Evolutionary conservation across 2,113 vertebrate genomes (phyloP).

Genomic region (Eupsittula cactorum): DNA sequence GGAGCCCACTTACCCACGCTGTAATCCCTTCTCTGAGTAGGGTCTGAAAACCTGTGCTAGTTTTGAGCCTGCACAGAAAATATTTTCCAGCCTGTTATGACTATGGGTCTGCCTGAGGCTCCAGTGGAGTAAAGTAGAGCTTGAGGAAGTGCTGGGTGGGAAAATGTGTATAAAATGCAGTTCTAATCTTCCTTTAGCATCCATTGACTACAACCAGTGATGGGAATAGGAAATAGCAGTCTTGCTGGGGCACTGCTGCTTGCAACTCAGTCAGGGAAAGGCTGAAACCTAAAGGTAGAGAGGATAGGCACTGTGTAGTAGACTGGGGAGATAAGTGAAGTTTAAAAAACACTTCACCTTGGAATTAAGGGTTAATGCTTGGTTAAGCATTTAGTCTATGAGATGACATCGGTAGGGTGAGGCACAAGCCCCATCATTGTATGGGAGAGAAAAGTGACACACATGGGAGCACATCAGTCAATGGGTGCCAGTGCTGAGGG

Average conservation of each 20-base stretch:
- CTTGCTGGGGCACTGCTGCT: neutral
- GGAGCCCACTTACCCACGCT: neutral
- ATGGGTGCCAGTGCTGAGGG: neutral
- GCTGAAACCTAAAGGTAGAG: neutral
- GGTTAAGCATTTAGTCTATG: neutral
- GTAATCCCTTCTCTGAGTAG: neutral
- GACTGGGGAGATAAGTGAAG: neutral
- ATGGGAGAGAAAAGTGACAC: neutral
- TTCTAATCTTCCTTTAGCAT: neutral
- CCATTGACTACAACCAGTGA: neutral
- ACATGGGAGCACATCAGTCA: neutral
- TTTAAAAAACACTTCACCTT: neutral
- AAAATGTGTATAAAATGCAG: slow-evolving; percentile 28
- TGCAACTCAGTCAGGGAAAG: neutral
- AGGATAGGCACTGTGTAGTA: neutral
- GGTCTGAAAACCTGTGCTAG: neutral
- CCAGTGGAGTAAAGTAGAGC: neutral
- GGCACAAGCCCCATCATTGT: neutral
- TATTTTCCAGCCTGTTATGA: slow-evolving; percentile 32
- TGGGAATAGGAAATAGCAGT: neutral
- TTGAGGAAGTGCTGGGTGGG: neutral
- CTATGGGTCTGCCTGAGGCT: neutral
- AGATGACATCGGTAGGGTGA: neutral
- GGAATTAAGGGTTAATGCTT: neutral
- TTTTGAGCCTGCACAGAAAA: neutral